phyloP scores from a whole-genome alignment of 2,113 vertebrate species.

The Holacanthus passer region DNA sequence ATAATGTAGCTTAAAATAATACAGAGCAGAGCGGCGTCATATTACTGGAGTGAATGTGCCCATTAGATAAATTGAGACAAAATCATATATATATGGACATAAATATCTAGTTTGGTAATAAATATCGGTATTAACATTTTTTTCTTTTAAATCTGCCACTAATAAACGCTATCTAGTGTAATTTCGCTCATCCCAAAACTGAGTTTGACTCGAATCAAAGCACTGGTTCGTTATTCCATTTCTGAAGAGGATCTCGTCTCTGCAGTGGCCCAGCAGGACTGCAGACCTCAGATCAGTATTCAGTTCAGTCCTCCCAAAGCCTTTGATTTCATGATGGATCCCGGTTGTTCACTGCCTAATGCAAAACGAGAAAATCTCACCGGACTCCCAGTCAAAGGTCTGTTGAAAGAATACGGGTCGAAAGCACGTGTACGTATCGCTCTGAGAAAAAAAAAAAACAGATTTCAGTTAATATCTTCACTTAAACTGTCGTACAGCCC shows the following conservation, averaged over 20 bases:
- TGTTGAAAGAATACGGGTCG: constrained; percentile 53
- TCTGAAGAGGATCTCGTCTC: constrained; percentile 67
- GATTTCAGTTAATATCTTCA: constrained; percentile 43
- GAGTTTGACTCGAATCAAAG: constrained; percentile 61
- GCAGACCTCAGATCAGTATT: constrained; percentile 81
- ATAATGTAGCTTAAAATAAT: constrained; percentile 76
- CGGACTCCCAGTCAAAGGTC: constrained; percentile 72
- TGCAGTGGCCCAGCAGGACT: constrained; percentile 73
- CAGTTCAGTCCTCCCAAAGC: constrained; percentile 73
- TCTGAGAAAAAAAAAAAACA: neutral
- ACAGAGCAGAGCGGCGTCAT: constrained; percentile 40
- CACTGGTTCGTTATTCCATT: constrained; percentile 57
- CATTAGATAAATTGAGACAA: constrained; percentile 48
- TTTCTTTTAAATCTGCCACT: constrained; percentile 20
- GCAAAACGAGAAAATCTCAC: constrained; percentile 76
- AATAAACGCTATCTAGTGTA: constrained; percentile 1
- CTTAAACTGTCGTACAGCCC: constrained; percentile 36
- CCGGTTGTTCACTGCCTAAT: constrained; percentile 78
- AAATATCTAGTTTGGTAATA: constrained; percentile 28
- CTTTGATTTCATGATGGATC: constrained; percentile 84
- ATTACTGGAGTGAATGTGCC: constrained; percentile 50
- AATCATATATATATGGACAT: constrained; percentile 35
- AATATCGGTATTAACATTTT: constrained; percentile 40
- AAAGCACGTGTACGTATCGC: constrained; percentile 38
- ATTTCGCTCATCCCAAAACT: constrained; percentile 11